Evolutionary conservation across 2,113 vertebrate species (phyloP), one percentile per base, ranked within the genome.

Genomic region (Vombatus ursinus): DNA sequence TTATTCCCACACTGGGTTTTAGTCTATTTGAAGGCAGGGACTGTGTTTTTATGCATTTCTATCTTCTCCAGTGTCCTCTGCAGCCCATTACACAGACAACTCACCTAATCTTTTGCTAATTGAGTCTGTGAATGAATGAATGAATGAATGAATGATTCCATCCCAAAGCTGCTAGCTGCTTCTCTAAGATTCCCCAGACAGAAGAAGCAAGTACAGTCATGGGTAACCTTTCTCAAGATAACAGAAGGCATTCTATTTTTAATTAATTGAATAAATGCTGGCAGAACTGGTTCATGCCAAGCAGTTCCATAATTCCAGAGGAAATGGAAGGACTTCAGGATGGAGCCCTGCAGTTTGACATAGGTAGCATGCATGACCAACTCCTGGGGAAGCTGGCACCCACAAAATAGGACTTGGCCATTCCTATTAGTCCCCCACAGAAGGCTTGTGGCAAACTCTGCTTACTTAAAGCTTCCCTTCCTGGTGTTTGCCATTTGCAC

Each of bases 181-280:
- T 84, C 68, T 84, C 68, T 84, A 44, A 84, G 16, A 84, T 44
- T 44, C 19, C n/a, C 68, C 7, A 9, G 68, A 44, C n/a, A 11
- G n/a, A 84, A 84, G n/a, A 84, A 77, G 68, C n/a, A 44, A 84
- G 16, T 44, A 44, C 68, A 84, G n/a, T 44, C n/a, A 84, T 8
- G 19, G 68, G 19, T 37, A 84, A n/a, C 68, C 68, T 84, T 84
- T 84, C 68, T 84, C 47, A 50, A 90, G 48, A 31, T 48, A 49
- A 90, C 90, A 90, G 90, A 90, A 90, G 90, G 90, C 49, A 50
- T 90, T 90, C 90, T 90, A 90, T 90, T 90, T 90, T 90, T 50
- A 90, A 90, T 90, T 90, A 90, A 90, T 90, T 50, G 49, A 90
- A 90, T 50, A 49, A 90, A 50, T 90, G 48, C 90, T 90, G 47